Conservation (phyloP, 2,888 invertebrate species). For the Lasioglossum pauxillum region DNA sequence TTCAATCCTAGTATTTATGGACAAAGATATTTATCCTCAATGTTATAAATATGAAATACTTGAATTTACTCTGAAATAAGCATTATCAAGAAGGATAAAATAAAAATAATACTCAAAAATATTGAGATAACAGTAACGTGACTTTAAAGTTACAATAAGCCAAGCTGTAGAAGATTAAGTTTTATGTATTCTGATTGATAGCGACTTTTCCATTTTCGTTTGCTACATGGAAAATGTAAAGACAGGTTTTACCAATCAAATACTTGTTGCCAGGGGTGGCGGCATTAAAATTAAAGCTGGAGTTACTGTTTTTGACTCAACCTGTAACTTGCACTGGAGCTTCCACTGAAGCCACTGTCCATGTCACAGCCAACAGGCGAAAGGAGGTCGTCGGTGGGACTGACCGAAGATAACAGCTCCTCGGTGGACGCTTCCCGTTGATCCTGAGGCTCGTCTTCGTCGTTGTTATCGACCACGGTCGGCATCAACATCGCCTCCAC, state of each 20-base stretch:
- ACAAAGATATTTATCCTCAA: too few relatives aligned
- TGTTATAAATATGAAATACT: too few relatives aligned
- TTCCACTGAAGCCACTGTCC: slow-evolving; percentile 93
- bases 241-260: background rate
- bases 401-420: slow-evolving; percentile 88
- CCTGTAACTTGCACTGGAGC: slow-evolving; percentile 92
- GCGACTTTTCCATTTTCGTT: background rate
- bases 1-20: too few relatives aligned
- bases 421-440: slow-evolving; percentile 85
- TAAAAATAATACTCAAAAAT: background rate
- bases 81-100: background rate
- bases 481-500: slow-evolving; percentile 97
- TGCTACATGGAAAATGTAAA: background rate
- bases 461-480: slow-evolving; percentile 85
- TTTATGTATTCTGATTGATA: background rate
- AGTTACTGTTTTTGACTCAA: slow-evolving; percentile 54
- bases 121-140: too few relatives aligned
- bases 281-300: background rate
- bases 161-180: background rate
- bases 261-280: background rate
- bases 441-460: slow-evolving; percentile 82
- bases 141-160: background rate
- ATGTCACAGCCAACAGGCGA: slow-evolving; percentile 90
- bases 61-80: too few relatives aligned
- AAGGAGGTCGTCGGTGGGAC: slow-evolving; percentile 90